Conservation (phyloP, 2,113 vertebrate genomes). For the Verasper variegatus region DNA sequence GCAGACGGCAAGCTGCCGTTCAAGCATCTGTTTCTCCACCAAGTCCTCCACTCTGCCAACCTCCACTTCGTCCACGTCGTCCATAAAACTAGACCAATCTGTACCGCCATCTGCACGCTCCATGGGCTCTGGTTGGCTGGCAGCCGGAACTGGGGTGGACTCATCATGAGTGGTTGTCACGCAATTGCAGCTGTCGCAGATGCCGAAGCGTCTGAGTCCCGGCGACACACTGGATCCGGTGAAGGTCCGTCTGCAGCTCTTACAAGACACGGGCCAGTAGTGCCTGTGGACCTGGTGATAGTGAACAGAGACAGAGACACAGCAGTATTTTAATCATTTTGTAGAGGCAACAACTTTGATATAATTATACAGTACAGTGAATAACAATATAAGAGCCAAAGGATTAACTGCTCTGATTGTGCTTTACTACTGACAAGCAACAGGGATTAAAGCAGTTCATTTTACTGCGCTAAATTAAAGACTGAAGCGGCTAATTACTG, state of each 20-base stretch:
- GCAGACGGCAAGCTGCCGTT: constrained; percentile 72
- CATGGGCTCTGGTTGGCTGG: constrained; percentile 82
- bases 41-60: constrained; percentile 80
- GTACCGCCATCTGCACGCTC: constrained; percentile 85
- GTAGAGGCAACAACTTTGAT: background rate
- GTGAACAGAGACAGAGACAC: background rate
- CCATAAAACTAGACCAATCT: constrained; percentile 95
- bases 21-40: constrained; percentile 83
- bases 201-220: constrained; percentile 90
- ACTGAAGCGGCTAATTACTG: background rate
- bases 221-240: constrained; percentile 86
- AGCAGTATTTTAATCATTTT: background rate
- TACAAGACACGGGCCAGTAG: constrained; percentile 93
- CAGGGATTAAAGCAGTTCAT: background rate
- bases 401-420: background rate
- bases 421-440: background rate
- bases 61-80: constrained; percentile 92
- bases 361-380: background rate
- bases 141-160: constrained; percentile 83
- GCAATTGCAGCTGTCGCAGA: constrained; percentile 96
- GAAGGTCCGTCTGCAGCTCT: constrained; percentile 93
- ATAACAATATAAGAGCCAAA: background rate
- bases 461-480: no score
- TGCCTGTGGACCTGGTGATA: constrained; percentile 90
- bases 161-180: constrained; percentile 90